Evolutionary conservation across 2,888 invertebrate species (phyloP).

Genomic region (Sminthurinus aureus): DNA sequence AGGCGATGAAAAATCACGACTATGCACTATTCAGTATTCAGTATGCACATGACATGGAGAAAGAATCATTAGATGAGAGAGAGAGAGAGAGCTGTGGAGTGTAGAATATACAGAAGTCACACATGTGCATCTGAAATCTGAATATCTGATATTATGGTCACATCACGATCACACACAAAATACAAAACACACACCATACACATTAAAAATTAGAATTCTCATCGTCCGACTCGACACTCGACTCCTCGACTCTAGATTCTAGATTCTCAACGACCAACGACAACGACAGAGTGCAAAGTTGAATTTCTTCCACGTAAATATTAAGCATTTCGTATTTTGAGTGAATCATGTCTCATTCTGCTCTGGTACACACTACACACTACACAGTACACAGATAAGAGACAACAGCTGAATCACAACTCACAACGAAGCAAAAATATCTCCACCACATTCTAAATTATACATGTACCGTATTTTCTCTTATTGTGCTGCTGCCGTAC

Average conservation of each 20-base stretch:
- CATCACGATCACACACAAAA: conserved; percentile 2
- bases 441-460: too few species aligned
- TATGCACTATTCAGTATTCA: too few species aligned
- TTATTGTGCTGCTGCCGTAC: too few species aligned
- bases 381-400: background rate
- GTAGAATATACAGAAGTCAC: background rate
- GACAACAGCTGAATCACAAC: background rate
- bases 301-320: background rate
- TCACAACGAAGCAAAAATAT: background rate
- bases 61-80: background rate
- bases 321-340: background rate
- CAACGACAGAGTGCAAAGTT: background rate
- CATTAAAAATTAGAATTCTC: conserved; percentile 2
- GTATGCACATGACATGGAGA: background rate
- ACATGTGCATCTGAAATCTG: background rate
- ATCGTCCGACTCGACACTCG: background rate
- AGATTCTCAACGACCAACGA: background rate
- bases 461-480: too few species aligned
- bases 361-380: conserved; percentile 35
- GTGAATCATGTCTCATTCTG: conserved; percentile 17
- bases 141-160: background rate
- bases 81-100: too few species aligned
- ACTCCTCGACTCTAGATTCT: background rate
- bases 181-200: background rate
- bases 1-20: background rate